Conservation (phyloP, 2,888 invertebrate species). For the Ellobium chinense region DNA sequence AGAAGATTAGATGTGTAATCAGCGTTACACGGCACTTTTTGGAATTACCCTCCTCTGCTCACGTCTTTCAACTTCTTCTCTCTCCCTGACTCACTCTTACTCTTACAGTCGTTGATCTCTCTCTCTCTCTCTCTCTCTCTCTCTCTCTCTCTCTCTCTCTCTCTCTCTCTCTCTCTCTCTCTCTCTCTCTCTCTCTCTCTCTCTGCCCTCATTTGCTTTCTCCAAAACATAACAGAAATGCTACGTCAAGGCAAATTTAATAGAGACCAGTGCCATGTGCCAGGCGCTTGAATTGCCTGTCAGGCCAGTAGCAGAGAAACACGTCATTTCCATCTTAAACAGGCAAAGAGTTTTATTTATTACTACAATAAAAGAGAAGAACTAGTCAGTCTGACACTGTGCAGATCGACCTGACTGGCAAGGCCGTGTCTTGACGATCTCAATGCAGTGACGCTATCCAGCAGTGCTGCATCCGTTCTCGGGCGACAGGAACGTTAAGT, state of each 20-base stretch:
- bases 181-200: constrained; percentile 10
- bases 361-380: not conserved
- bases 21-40: too few species aligned
- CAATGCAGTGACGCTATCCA: too few species aligned
- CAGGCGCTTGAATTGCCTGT: not conserved
- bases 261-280: not conserved
- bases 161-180: not conserved
- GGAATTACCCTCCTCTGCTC: not conserved
- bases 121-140: not conserved
- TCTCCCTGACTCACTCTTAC: not conserved
- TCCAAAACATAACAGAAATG: not conserved
- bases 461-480: too few species aligned
- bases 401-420: too few species aligned
- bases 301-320: not conserved
- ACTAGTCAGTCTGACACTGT: not conserved
- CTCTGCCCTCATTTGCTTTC: not conserved
- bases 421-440: too few species aligned
- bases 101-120: not conserved
- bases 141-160: constrained; percentile 1
- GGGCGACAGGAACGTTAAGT: too few species aligned
- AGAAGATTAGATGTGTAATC: too few species aligned
- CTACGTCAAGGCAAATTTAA: not conserved
- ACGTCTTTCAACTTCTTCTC: not conserved
- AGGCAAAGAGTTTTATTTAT: not conserved
- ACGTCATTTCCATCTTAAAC: not conserved